phyloP scores from a whole-genome alignment of 2,113 vertebrate genomes.

The Lathamus discolor region DNA sequence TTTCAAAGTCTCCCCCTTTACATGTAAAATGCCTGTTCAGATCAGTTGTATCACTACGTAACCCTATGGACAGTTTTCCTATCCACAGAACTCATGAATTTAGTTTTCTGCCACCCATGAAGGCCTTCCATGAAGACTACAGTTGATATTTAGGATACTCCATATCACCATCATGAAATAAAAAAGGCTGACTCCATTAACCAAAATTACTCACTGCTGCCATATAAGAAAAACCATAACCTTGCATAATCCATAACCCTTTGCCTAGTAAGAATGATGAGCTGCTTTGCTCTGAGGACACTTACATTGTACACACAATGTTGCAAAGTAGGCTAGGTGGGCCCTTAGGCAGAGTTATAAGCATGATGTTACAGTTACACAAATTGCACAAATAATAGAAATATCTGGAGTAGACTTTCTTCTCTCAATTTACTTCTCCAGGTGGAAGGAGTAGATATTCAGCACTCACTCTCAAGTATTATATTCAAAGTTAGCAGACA shows the following conservation, averaged over 20 bases:
- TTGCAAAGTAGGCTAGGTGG: background rate
- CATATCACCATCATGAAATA: background rate
- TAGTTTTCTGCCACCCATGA: background rate
- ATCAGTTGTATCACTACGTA: background rate
- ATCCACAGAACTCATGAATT: rapidly evolving
- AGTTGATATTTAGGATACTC: background rate
- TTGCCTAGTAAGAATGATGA: background rate
- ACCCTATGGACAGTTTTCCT: background rate
- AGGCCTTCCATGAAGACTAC: background rate
- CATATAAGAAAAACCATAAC: background rate
- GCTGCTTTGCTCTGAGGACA: background rate
- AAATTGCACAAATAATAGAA: background rate
- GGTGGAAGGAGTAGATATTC: background rate
- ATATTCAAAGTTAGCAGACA: background rate
- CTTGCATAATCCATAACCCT: background rate
- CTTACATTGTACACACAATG: background rate
- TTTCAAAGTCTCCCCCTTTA: background rate
- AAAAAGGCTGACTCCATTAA: background rate
- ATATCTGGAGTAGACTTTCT: background rate
- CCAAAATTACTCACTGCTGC: background rate
- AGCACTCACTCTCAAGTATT: background rate
- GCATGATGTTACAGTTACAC: background rate
- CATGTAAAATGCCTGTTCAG: background rate
- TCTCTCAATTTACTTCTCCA: background rate
- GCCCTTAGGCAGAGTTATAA: background rate